phyloP scores from a whole-genome alignment of 2,888 invertebrate species.

The Plagiodera versicolora region DNA sequence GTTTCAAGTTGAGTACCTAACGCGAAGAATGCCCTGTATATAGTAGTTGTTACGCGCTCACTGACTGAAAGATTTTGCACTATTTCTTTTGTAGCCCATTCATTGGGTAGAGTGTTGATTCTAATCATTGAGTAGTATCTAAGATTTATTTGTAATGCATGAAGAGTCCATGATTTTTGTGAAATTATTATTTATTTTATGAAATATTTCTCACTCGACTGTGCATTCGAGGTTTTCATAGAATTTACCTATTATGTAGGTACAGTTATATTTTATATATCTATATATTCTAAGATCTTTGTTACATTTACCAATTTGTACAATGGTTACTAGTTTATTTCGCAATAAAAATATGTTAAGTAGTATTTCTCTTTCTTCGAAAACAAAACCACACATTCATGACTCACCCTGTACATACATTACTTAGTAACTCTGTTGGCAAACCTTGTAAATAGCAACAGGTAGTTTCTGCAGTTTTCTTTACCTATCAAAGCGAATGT shows the following conservation, averaged over 20 bases:
- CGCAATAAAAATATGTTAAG: slow-evolving; percentile 37
- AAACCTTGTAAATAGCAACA: too few relatives aligned
- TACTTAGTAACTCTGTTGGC: too few relatives aligned
- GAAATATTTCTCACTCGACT: slow-evolving; percentile 18
- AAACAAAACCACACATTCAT: not conserved
- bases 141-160: not conserved
- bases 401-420: too few relatives aligned
- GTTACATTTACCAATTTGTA: slow-evolving; percentile 38
- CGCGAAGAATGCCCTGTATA: slow-evolving; percentile 20
- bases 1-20: slow-evolving; percentile 23
- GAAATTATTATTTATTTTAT: slow-evolving; percentile 22
- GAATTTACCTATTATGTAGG: slow-evolving; percentile 23
- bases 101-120: slow-evolving; percentile 36
- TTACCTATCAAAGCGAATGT: too few relatives aligned
- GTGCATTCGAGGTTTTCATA: slow-evolving; percentile 19
- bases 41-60: slow-evolving; percentile 14
- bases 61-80: slow-evolving; percentile 12
- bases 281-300: slow-evolving; percentile 30
- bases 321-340: slow-evolving; percentile 36
- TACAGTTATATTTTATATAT: slow-evolving; percentile 35
- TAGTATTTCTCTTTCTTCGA: slow-evolving; percentile 4
- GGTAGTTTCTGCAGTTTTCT: too few relatives aligned
- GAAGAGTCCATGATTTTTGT: slow-evolving; percentile 8
- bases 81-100: slow-evolving; percentile 12
- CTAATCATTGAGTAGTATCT: slow-evolving; percentile 32